A percentile compares a stretch with the other conserved stretches of the same genome.
These are phyloP conservation scores for Urocynchramus pylzowi DNA, from an alignment of 2,113 vertebrate genomes.

Conservation along the genomic window DNA sequence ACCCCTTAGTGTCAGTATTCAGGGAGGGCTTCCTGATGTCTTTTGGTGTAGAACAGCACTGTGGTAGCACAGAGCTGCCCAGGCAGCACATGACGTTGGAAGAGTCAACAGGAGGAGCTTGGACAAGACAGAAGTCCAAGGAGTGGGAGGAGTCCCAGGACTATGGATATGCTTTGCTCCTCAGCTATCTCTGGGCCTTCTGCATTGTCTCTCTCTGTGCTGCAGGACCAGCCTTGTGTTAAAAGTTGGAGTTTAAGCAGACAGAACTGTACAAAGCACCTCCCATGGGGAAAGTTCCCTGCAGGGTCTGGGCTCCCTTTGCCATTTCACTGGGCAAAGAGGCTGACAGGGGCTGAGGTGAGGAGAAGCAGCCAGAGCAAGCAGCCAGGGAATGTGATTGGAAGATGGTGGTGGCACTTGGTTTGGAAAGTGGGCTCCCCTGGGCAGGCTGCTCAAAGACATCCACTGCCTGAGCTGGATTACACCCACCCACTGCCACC, in stretches of 20 bases:
- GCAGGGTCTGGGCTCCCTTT: neutral
- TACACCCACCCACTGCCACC: neutral
- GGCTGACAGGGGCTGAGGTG: neutral
- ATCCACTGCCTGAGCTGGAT: neutral
- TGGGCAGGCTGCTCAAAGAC: neutral
- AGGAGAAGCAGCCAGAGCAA: neutral
- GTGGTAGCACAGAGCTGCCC: neutral
- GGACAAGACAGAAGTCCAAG: neutral
- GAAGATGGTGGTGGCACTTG: neutral
- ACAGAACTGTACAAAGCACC: neutral
- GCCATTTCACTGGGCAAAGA: neutral
- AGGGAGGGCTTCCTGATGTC: neutral
- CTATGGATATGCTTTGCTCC: accelerated
- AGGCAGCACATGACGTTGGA: accelerated
- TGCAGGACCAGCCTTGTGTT: neutral
- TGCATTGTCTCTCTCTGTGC: neutral
- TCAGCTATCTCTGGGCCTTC: neutral
- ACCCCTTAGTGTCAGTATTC: neutral
- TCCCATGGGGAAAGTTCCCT: neutral
- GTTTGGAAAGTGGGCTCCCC: neutral
- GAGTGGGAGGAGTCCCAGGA: neutral
- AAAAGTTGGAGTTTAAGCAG: neutral
- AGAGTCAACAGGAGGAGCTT: neutral
- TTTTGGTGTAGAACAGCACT: neutral
- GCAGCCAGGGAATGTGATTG: neutral